Evolutionary conservation across 2,113 vertebrate species (phyloP), one percentile per base, ranked within the genome.

Genomic region (Esox niger): DNA sequence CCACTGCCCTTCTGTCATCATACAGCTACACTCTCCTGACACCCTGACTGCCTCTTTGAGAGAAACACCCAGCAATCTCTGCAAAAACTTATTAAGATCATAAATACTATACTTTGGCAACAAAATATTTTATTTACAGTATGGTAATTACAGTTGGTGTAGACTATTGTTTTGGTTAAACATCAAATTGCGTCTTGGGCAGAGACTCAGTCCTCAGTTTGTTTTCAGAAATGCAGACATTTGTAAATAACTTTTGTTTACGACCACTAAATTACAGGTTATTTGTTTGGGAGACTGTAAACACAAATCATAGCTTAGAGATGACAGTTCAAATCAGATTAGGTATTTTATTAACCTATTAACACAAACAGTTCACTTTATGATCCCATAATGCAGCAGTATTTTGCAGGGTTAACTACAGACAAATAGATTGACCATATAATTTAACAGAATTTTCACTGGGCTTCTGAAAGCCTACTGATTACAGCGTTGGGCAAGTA

Each of bases 351-450:
- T 57, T 74, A 17, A 63, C 20, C 27, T 26, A 68, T 67, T 60
- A 29, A 63, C 49, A 21, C 21, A 23, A 52, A 52, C 6, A 52
- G 20, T 52, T 9, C 47, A 23, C 83, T 87, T 81, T 82, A 62
- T 85, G 84, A 85, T 80, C 86, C 82, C 85, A 72, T 80, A 75
- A 84, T 81, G 82, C 64, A 62, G 81, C 79, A 77, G 68, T 85
- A 75, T 87, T 84, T 85, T 87, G 84, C 77, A 80, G 82, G 84
- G 82, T 87, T 89, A 85, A 88, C 80, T 59, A 82, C 81, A 84
- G 84, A 89, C 85, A 86, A 80, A 87, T 76, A 79, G 79, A 84
- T 79, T 86, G 74, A 86, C 87, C 86, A 81, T 82, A 81, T 81
- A 80, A 86, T 86, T 86, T 84, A 25, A 84, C 76, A 82, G 82